These are phyloP conservation scores for Alexandromys fortis DNA, from an alignment of 2,113 vertebrate species.

Conservation along the genomic window DNA sequence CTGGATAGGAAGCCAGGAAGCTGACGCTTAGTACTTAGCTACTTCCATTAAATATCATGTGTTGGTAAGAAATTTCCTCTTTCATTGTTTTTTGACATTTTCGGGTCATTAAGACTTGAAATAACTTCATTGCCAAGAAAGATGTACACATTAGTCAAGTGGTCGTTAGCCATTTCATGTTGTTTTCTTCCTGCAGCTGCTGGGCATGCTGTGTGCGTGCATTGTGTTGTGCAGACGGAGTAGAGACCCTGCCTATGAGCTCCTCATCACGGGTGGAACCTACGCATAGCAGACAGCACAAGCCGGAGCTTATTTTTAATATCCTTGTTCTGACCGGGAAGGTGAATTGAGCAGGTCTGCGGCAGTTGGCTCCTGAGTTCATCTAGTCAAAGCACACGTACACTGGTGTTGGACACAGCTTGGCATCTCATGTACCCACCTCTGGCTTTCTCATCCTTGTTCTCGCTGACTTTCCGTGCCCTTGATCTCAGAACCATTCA, in stretches of 20 bases:
- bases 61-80: background rate
- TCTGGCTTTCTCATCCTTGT: conserved; percentile 28
- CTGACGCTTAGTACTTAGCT: background rate
- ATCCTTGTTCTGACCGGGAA: conserved; percentile 70
- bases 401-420: conserved; percentile 85
- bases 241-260: conserved; percentile 94
- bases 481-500: conserved; percentile 76
- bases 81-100: background rate
- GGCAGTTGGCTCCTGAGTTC: conserved; percentile 81
- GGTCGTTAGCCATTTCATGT: background rate
- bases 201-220: conserved; percentile 96
- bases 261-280: conserved; percentile 93
- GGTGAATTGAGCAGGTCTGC: conserved; percentile 76
- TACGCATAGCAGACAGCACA: conserved; percentile 87
- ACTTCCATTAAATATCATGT: background rate
- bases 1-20: background rate
- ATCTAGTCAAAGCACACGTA: conserved; percentile 85
- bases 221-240: conserved; percentile 93
- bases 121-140: background rate
- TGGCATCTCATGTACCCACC: conserved; percentile 77
- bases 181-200: conserved; percentile 86
- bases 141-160: background rate
- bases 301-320: conserved; percentile 73
- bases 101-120: conserved; percentile 11
- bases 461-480: conserved; percentile 69